phyloP scores from a whole-genome alignment of 2,797 vertebrate genomes.

The Anguilla marmorata region DNA sequence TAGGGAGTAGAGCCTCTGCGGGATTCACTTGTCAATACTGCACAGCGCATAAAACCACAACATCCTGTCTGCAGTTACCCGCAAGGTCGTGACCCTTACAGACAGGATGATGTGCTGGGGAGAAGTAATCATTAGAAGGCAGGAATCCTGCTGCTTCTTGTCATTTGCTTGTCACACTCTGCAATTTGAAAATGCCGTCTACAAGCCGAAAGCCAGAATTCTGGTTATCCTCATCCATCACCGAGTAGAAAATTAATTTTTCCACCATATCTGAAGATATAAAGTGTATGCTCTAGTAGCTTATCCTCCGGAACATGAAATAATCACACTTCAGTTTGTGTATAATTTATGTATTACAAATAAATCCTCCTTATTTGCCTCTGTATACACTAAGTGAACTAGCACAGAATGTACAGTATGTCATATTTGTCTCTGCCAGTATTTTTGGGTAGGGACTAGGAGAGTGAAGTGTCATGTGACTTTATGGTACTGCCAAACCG shows the following conservation, averaged over 20 bases:
- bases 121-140: background rate
- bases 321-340: background rate
- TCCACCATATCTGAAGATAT: background rate
- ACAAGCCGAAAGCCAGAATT: background rate
- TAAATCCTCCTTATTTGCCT: background rate
- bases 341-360: constrained; percentile 1
- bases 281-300: background rate
- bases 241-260: background rate
- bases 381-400: background rate
- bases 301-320: background rate
- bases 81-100: background rate
- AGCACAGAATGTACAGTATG: background rate
- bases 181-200: background rate
- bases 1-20: background rate
- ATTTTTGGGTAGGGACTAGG: background rate
- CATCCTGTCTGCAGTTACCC: background rate
- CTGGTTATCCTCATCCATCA: background rate
- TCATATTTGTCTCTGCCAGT: background rate
- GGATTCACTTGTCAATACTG: background rate
- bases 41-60: background rate
- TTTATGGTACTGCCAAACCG: background rate
- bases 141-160: background rate
- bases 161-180: background rate
- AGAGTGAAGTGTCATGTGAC: background rate
- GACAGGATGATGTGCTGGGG: background rate